Conservation (phyloP, 2,797 vertebrate genomes). For the Austrolebias charrua region DNA sequence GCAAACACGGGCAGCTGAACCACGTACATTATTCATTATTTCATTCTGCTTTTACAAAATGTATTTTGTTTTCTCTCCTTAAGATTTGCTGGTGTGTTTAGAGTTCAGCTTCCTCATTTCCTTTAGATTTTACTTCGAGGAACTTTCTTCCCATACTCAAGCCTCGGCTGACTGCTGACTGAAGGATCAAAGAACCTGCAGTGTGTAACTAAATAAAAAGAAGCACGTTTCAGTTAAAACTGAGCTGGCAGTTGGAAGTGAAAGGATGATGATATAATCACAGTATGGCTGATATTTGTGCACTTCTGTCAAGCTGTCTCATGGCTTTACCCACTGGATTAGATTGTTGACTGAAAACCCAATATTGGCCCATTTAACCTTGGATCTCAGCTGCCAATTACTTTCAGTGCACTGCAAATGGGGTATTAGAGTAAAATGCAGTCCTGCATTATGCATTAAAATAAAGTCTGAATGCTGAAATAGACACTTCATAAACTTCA, state of each 20-base stretch:
- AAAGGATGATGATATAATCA: slow-evolving; percentile 39
- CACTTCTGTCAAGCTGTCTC: slow-evolving; percentile 41
- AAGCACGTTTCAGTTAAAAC: slow-evolving; percentile 52
- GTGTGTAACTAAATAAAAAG: slow-evolving; percentile 53
- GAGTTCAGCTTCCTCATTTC: not conserved
- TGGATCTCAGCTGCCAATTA: slow-evolving; percentile 43
- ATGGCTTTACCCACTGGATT: slow-evolving; percentile 42
- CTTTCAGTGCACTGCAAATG: slow-evolving; percentile 50
- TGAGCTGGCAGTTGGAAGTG: slow-evolving; percentile 56
- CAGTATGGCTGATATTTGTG: slow-evolving; percentile 38
- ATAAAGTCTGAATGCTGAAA: slow-evolving; percentile 45
- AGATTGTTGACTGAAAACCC: slow-evolving; percentile 46
- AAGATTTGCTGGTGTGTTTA: not conserved
- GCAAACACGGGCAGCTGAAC: slow-evolving; percentile 13
- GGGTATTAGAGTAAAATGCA: slow-evolving; percentile 26
- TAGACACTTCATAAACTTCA: slow-evolving; percentile 45
- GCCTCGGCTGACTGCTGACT: slow-evolving; percentile 26
- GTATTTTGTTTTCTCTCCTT: not conserved
- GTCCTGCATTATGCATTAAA: slow-evolving; percentile 45
- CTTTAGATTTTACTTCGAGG: slow-evolving; percentile 40
- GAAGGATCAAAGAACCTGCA: slow-evolving; percentile 53
- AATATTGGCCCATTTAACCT: slow-evolving; percentile 49
- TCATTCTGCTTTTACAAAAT: not conserved
- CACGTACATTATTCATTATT: not conserved
- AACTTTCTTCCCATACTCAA: slow-evolving; percentile 22